A percentile compares a stretch with the other conserved stretches of the same genome.
These are phyloP conservation scores for Euclidia mi DNA, from an alignment of 2,888 invertebrate genomes.

Conservation along the genomic window DNA sequence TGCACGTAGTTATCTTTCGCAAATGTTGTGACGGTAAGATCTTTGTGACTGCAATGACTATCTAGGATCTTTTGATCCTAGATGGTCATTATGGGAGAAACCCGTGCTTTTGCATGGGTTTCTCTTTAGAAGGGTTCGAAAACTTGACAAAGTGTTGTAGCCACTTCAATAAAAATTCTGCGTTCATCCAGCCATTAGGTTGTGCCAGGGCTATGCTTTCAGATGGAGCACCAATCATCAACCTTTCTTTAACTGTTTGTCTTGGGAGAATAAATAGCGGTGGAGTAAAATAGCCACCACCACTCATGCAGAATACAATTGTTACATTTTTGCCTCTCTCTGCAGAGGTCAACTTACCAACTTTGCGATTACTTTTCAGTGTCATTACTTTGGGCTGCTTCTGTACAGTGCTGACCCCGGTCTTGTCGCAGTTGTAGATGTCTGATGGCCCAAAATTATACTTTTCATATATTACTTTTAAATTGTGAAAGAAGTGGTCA, in stretches of 20 bases:
- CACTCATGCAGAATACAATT: no score
- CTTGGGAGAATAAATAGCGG: no score
- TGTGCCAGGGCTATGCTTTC: not conserved
- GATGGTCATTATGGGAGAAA: no score
- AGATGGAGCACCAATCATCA: no score
- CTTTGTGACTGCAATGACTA: no score
- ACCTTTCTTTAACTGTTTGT: no score
- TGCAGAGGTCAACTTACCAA: constrained; percentile 43
- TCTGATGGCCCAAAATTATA: constrained; percentile 42
- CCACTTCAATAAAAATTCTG: not conserved
- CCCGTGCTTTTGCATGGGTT: no score
- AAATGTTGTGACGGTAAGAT: no score
- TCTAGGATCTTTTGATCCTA: no score
- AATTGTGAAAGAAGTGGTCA: constrained; percentile 35
- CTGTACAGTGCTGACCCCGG: constrained; percentile 41
- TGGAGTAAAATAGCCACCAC: no score
- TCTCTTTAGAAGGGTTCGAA: not conserved
- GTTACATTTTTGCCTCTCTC: constrained; percentile 39
- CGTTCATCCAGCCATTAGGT: not conserved
- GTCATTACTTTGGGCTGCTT: constrained; percentile 43
- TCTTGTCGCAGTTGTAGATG: constrained; percentile 56
- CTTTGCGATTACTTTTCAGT: constrained; percentile 30
- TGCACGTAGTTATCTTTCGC: no score
- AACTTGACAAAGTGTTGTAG: not conserved
- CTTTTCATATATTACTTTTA: constrained; percentile 27